Evolutionary conservation across 1,140 invertebrate genomes (phyloP), one percentile per base, ranked within the genome.

Genomic region (Pectinophora gossypiella): DNA sequence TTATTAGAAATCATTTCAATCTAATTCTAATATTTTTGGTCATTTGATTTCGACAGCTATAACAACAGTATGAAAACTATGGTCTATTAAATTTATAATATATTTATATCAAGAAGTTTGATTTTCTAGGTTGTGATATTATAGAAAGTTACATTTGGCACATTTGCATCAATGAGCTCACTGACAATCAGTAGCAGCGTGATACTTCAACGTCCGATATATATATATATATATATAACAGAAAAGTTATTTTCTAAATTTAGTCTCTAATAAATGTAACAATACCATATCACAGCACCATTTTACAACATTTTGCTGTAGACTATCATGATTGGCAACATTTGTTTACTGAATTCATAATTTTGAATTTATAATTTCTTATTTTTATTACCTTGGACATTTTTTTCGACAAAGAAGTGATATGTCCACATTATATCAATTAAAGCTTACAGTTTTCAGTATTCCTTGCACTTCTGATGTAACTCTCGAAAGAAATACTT

Each of bases 251-350:
- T 55, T 44, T 58, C 60, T 63, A 50, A 35, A 59, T 61, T 62
- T 64, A 71, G 56, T 59, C 50, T 66, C 59, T 72, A 72, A 60
- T 76, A 68, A 67, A 65, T 77, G 69, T 61, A 76, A 73, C 59
- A 79, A 76, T 70, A 76, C 61, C 71, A 76, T 77, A 77, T 77
- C 70, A 79, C 74, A 79, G 74, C 66, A 74, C 72, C 68, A 68
- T 48, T 68, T 69, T 68, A 72, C 68, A 75, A 72, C 69, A 62
- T 49, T 55, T 56, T 55, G 64, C 67, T 71, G 64, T 72, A 68
- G 61, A 67, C 61, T 57, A 63, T 64, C 57, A 64, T 15, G 51
- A 61, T 68, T 71, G 55, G 57, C 72, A 70, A 73, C 63, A 66
- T 66, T 65, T 68, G 46, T 54, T 51, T 60, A 61, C 49, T 63